Evolutionary conservation across 2,797 vertebrate genomes (phyloP), one percentile per base, ranked within the genome.

Genomic region (Discoglossus pictus): DNA sequence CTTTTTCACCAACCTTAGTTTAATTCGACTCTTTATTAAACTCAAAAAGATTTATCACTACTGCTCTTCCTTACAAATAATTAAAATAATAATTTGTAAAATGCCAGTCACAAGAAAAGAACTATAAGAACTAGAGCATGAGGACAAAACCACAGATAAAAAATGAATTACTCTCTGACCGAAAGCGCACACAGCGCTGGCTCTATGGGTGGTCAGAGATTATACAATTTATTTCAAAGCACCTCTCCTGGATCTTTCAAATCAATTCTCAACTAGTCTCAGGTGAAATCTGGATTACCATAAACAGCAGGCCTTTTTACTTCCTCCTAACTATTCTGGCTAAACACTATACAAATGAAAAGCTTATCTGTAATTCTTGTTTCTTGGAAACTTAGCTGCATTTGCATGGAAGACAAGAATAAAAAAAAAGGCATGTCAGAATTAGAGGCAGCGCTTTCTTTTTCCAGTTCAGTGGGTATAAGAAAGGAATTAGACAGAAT

Each of bases 401-500:
- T 39, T 52, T 31, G 24, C 61, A 25, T 52, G 51, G 48, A 48
- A 50, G 35, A 51, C 52, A 35, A 8, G 27, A 31, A 31, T 31
- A 31, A 16, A 52, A 50, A 47, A 15, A 24, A 43, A 46, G 27
- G 15, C 63, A 25, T 59, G 64, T 58, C 54, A 51, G 44, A 59
- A 59, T 67, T 58, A 67, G 50, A 67, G 50, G 59, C n/a, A 43
- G 54, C 64, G 35, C 27, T 67, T 50, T 48, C 21, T 46, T 46
- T 59, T 59, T 67, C 43, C 53, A 67, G 44, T 34, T 67, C 64
- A 59, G 43, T 34, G 35, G 64, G 20, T 59, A 59, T 39, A 47
- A 59, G 44, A 42, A 67, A 59, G 56, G 44, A 67, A 51, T 67
- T 58, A 67, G 54, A 59, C 21, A 46, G 44, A 67, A 67, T 67